Evolutionary conservation across 2,113 vertebrate genomes (phyloP).

Genomic region (Equus przewalskii): DNA sequence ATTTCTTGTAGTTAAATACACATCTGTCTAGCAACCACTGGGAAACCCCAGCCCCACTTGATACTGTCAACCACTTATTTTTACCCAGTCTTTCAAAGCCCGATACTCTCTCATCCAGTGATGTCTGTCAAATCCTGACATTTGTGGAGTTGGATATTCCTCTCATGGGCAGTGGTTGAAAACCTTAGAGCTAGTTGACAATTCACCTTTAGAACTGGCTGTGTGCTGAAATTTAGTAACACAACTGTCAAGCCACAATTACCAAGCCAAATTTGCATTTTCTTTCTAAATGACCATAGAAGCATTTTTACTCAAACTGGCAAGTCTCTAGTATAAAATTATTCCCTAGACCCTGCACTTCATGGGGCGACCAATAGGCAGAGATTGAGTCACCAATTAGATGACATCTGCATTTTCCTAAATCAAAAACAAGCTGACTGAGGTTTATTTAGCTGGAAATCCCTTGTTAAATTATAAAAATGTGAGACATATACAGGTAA

Average conservation of each 20-base stretch:
- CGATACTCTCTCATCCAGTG: neutral
- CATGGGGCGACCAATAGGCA: slow-evolving; percentile 26
- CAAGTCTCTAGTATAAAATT: neutral
- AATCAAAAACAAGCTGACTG: slow-evolving; percentile 73
- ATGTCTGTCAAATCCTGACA: neutral
- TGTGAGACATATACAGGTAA: slow-evolving; percentile 65
- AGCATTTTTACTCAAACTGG: slow-evolving; percentile 4
- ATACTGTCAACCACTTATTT: neutral
- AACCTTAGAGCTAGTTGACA: neutral
- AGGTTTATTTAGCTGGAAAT: slow-evolving; percentile 66
- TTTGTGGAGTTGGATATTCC: neutral
- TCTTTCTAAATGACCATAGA: slow-evolving; percentile 51
- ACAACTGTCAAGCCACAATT: neutral
- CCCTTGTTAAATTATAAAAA: slow-evolving; percentile 62
- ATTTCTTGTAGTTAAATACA: neutral
- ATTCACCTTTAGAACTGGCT: neutral
- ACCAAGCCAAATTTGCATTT: neutral
- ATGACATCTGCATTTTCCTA: slow-evolving; percentile 77
- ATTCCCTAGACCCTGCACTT: neutral
- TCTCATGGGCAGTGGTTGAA: neutral
- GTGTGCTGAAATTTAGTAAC: neutral
- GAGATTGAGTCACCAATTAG: slow-evolving; percentile 51
- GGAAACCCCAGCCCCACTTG: neutral
- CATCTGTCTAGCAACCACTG: neutral
- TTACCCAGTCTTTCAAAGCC: neutral